Base-by-base conservation (phyloP, 2,888 invertebrate species). In the Xestoiulus laeticollis region DNA sequence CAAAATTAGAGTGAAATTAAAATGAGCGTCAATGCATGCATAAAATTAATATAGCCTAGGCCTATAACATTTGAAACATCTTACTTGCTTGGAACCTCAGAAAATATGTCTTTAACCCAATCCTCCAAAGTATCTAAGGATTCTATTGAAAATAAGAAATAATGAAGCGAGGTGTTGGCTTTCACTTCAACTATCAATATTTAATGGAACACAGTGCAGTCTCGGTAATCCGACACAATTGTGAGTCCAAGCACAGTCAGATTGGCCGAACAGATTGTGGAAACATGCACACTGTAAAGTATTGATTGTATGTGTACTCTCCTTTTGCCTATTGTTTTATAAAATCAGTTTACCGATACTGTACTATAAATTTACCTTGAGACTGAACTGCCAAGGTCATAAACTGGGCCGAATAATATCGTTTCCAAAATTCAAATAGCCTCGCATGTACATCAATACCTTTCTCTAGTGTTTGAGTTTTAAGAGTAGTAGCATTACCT, bases 351-450 rank as follows among this genome's bases (percentile, higher is more conserved):
- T 19, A 14, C 14, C 2, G 2, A n/a, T 14, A 48, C 48, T n/a
- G n/a, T 43, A 43, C 5, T 43, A 8, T 43, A 43, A 43, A 8
- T 43, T 43, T 19, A 91, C 91, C 91, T 89, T 91, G 90, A n/a
- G 92, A 91, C 93, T 97, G 96, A 30, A 97, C 94, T 84, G 96
- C 96, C 2, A 98, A 92, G 12, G 96, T 97, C 97, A 98, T 98
- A 90, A 96, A 94, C 90, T 97, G 95, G 12, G 96, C 96, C 59
- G 96, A 96, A 91, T 98, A 98, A 91, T 97, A 95, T 32, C 95
- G 93, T 90, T 94, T 93, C 59, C 96, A 93, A 90, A 97, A 97
- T 88, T 95, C 94, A 90, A 96, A 95, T 8, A 97, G 93, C 1
- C 94, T 93, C 43, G 93, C 91, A 90, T 97, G 94, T 1, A 98